Evolutionary conservation across 1,140 invertebrate genomes (phyloP), one percentile per base, ranked within the genome.

Genomic region (Drosophila kurseongensis): DNA sequence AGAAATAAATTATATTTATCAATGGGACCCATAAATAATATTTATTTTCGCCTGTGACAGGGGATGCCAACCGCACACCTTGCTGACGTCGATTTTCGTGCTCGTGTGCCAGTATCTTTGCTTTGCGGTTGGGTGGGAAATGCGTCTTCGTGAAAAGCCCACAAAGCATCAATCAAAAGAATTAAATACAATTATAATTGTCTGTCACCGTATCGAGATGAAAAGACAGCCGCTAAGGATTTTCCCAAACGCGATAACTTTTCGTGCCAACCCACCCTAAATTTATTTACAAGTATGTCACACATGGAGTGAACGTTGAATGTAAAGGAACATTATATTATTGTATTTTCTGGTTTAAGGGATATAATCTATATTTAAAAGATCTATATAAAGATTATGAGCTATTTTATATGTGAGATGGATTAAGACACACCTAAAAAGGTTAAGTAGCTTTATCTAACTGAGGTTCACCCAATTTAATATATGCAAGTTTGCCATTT

Each of bases 161-260:
- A 76, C 56, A 76, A 67, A 76, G 74, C 74, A 76, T 76, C 74
- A 76, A 76, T 76, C 74, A 76, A 59, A 59, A 35, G 73, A 68
- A 76, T 76, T 76, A 76, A 76, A 68, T 76, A 76, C 74, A 76
- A 76, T 76, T 76, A 76, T 76, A 76, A 76, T 76, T 76, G 73
- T 76, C 73, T 76, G 73, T 76, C 74, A 76, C 62, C 73, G 55
- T 76, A 76, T 76, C 74, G 38, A 68, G 62, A 76, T 76, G 71
- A 66, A 75, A 75, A 48, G 48, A 42, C 51, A 27, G 58, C 58
- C 71, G 58, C 69, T 41, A 48, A 71, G 57, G 69, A 75, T 74
- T 75, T 75, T 36, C 69, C 14, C 44, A 63, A 51, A 36, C 36
- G 32, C 42, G 38, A 42, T 40, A 55, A 42, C 69, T 42, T 50